Percentiles rank a stretch among this genome's conserved stretches.
Conservation (phyloP, 2,113 vertebrate genomes). For the Bothrops jararaca region DNA sequence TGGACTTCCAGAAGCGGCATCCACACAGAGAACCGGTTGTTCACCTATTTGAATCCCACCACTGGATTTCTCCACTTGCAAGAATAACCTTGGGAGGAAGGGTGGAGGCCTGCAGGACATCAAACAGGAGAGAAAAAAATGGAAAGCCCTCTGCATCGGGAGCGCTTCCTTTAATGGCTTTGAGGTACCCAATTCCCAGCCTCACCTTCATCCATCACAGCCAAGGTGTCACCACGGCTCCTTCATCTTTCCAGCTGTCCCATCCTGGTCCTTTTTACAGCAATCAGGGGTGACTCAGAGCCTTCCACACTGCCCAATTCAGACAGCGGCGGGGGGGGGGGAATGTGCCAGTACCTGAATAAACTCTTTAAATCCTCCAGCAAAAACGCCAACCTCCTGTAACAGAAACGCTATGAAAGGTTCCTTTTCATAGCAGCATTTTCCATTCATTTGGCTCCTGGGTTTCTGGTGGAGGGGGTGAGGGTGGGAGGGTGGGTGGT, state of each 20-base stretch:
- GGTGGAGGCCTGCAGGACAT: neutral
- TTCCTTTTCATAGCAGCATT: constrained; percentile 70
- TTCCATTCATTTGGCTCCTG: constrained; percentile 56
- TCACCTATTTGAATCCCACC: too few relatives aligned
- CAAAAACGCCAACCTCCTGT: constrained; percentile 77
- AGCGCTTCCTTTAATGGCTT: constrained; percentile 60
- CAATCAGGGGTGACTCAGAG: constrained; percentile 70
- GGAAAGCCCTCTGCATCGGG: constrained; percentile 35
- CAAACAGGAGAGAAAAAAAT: constrained; percentile 48
- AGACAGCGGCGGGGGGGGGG: constrained; percentile 59
- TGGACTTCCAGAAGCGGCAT: too few relatives aligned
- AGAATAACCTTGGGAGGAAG: neutral
- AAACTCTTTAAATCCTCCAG: constrained; percentile 78
- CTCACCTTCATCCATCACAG: constrained; percentile 62
- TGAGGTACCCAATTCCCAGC: neutral
- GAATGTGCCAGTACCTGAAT: constrained; percentile 75
- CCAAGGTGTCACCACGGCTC: constrained; percentile 61
- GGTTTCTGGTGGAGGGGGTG: constrained; percentile 66
- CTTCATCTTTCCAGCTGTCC: constrained; percentile 69
- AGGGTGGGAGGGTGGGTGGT: too few relatives aligned
- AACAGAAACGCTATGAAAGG: constrained; percentile 69
- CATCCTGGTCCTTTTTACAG: constrained; percentile 60
- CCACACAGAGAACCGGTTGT: too few relatives aligned
- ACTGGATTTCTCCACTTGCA: neutral
- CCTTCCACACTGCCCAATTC: constrained; percentile 69